Percentiles rank a stretch among this genome's conserved stretches.
Conservation (phyloP, 2,888 invertebrate genomes). For the Cosmopolites sordidus region DNA sequence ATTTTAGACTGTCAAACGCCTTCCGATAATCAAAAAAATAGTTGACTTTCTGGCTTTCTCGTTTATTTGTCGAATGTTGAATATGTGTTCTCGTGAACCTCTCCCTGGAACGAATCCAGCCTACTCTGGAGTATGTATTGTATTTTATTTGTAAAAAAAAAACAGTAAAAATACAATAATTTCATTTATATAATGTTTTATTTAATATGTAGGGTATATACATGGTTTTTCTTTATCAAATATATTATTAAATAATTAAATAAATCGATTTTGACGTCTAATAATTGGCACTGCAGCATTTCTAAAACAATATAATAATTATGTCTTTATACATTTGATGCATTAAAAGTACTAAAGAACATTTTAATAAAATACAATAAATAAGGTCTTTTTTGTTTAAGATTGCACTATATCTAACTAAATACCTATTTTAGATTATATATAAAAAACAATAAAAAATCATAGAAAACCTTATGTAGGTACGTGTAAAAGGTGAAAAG, state of each 20-base stretch:
- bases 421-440: constrained; percentile 13
- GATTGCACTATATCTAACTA: constrained; percentile 21
- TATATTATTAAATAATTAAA: constrained; percentile 37
- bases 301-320: not conserved
- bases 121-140: too few species aligned
- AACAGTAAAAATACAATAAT: constrained; percentile 42
- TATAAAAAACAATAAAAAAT: constrained; percentile 17
- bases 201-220: constrained; percentile 37
- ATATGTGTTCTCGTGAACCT: too few species aligned
- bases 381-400: constrained; percentile 22
- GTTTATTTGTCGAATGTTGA: too few species aligned
- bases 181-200: constrained; percentile 40
- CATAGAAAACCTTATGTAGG: constrained; percentile 7
- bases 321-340: not conserved
- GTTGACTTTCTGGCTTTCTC: too few species aligned
- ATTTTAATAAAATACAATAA: constrained; percentile 1
- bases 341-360: not conserved
- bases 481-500: constrained; percentile 17
- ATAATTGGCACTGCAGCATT: constrained; percentile 34
- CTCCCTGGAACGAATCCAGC: too few species aligned
- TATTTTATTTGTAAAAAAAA: constrained; percentile 14
- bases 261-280: constrained; percentile 19
- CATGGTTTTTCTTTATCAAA: constrained; percentile 42
- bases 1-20: too few species aligned
- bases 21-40: too few species aligned